Conservation (phyloP, 2,797 vertebrate species). For the Gymnopithys bicolor region DNA sequence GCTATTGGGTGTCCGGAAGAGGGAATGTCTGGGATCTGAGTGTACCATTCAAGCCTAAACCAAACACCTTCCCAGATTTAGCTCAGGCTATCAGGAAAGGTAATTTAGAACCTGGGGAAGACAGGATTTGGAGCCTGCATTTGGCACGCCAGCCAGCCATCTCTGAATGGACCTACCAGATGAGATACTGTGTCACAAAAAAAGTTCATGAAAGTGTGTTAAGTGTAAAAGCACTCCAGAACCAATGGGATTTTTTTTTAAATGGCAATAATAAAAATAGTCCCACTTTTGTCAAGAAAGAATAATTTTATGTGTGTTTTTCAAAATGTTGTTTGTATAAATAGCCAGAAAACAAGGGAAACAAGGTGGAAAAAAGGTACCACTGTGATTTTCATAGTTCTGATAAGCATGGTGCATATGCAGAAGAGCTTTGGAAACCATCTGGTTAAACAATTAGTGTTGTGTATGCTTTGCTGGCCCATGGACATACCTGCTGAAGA, state of each 20-base stretch:
- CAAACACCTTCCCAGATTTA: conserved; percentile 53
- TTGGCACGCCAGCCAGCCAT: conserved; percentile 45
- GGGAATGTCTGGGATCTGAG: conserved; percentile 23
- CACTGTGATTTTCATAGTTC: not conserved
- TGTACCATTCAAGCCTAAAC: not conserved
- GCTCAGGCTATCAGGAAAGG: conserved; percentile 49
- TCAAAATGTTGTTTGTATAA: conserved; percentile 41
- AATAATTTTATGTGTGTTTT: not conserved
- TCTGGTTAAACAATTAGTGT: not conserved
- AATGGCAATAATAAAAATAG: not conserved
- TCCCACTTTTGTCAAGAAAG: conserved; percentile 1
- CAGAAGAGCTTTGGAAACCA: not conserved
- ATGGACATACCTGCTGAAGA: not conserved
- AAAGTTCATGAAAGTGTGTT: conserved; percentile 66
- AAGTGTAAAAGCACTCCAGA: conserved; percentile 74
- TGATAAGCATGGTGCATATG: not conserved
- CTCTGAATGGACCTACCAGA: conserved; percentile 73
- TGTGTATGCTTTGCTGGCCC: not conserved
- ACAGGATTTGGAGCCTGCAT: conserved; percentile 23
- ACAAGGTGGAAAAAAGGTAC: not conserved
- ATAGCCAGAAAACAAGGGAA: not conserved
- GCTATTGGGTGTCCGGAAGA: conserved; percentile 32
- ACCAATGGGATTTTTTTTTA: not conserved
- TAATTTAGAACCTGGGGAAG: conserved; percentile 59
- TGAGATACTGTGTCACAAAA: conserved; percentile 41